Conservation (phyloP, 2,888 invertebrate genomes). For the Trachelus troglodyta region DNA sequence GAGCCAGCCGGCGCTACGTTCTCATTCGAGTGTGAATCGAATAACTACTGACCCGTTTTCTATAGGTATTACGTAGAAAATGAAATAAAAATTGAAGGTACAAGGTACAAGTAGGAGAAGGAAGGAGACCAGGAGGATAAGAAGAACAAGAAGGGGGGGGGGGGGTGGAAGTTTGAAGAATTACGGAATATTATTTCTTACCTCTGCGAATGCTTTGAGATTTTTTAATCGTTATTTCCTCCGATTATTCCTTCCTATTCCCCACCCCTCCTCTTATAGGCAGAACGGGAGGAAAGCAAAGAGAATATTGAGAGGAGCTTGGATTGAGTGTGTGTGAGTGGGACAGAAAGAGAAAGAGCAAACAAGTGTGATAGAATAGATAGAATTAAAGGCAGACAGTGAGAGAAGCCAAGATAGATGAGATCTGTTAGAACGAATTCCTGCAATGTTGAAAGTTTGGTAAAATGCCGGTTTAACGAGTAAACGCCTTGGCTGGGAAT, state of each 20-base stretch:
- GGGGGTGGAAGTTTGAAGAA: background rate
- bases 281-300: conserved; percentile 9
- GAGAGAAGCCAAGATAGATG: background rate
- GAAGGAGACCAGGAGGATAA: conserved; percentile 20
- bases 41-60: conserved; percentile 30
- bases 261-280: background rate
- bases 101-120: background rate
- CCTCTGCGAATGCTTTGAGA: conserved; percentile 15
- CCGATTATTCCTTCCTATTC: background rate
- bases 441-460: background rate
- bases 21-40: conserved; percentile 36
- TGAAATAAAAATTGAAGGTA: conserved; percentile 7
- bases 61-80: conserved; percentile 16
- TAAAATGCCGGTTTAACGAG: background rate
- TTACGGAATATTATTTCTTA: conserved; percentile 25
- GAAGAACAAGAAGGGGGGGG: background rate
- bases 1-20: conserved; percentile 20
- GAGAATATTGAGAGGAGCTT: background rate
- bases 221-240: conserved; percentile 21
- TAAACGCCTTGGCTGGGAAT: background rate
- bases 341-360: background rate
- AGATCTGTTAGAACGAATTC: background rate
- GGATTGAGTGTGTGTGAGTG: background rate
- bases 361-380: background rate
- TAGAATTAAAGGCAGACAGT: background rate